phyloP scores from a whole-genome alignment of 2,113 vertebrate species.

The Lagenorhynchus albirostris region DNA sequence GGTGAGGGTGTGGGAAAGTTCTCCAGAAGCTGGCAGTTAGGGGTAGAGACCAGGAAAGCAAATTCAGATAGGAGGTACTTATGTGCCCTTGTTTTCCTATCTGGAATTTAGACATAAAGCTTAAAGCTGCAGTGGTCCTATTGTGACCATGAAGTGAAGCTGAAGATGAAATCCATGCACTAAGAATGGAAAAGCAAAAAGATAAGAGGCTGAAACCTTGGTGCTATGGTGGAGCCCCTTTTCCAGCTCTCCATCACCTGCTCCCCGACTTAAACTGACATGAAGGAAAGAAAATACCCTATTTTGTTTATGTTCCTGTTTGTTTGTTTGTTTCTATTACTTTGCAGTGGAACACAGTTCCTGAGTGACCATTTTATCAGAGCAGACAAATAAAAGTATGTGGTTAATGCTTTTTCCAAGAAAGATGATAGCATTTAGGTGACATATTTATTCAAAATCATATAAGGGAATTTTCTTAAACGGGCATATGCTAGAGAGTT shows the following conservation, averaged over 20 bases:
- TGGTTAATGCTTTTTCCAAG: neutral
- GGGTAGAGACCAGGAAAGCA: neutral
- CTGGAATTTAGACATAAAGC: neutral
- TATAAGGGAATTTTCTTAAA: neutral
- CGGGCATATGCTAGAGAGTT: neutral
- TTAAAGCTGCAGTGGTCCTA: neutral
- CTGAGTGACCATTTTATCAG: neutral
- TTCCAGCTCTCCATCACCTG: neutral
- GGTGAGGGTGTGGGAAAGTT: neutral
- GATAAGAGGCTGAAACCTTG: neutral
- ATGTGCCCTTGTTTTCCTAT: neutral
- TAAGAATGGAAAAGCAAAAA: neutral
- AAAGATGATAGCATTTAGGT: neutral
- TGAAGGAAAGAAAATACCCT: neutral
- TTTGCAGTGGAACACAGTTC: neutral
- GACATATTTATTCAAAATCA: constrained; percentile 15
- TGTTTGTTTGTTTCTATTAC: neutral
- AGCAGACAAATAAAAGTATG: neutral
- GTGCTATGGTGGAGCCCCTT: no score
- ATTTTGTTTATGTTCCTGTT: neutral
- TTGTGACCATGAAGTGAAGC: neutral
- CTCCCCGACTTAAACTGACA: neutral
- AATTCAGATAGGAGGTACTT: neutral
- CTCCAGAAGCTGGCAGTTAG: neutral
- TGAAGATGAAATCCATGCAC: neutral